Evolutionary conservation across 2,113 vertebrate genomes (phyloP), one percentile per base, ranked within the genome.

Genomic region (Scophthalmus maximus): DNA sequence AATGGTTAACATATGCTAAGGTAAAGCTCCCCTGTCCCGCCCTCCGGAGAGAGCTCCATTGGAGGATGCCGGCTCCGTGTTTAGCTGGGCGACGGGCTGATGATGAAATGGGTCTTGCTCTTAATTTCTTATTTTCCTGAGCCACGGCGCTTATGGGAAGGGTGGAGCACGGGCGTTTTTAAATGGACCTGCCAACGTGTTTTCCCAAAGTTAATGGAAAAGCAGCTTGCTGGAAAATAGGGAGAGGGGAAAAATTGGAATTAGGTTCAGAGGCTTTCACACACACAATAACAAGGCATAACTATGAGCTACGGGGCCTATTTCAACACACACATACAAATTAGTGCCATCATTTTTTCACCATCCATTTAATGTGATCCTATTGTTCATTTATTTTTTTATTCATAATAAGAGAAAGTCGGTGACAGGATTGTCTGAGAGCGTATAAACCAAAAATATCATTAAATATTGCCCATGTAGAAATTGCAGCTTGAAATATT

Each of bases 171-270:
- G 86, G 92, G 59, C 92, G 92, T 95, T 80, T 96, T 96, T 96
- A 96, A 97, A 98, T 97, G 94, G 96, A 96, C 95, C 96, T 98
- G 96, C 96, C 96, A 97, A 93, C 94, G 89, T 96, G 95, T 97
- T 97, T 96, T 96, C 94, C 95, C 95, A 96, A 95, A 96, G 95
- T 95, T 96, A 97, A 98, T 97, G 95, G 96, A 96, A 98, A 97
- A 95, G 95, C 96, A 95, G 95, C 94, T 96, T 94, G 95, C 94
- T 97, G 95, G 95, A 97, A 97, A 98, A 98, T 96, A 46, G 95
- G 95, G 80, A 86, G 81, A 85, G 81, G 80, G 77, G 20, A 95
- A 95, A 96, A 95, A 84, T 70, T 95, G 94, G 87, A 91, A 97
- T 97, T 98, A 97, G 94, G 95, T 95, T 93, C 93, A 78, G 83